A percentile compares a stretch with the other conserved stretches of the same genome.
Evolutionary conservation across 2,888 invertebrate genomes (phyloP).

Genomic region (Sphinx pinastri): DNA sequence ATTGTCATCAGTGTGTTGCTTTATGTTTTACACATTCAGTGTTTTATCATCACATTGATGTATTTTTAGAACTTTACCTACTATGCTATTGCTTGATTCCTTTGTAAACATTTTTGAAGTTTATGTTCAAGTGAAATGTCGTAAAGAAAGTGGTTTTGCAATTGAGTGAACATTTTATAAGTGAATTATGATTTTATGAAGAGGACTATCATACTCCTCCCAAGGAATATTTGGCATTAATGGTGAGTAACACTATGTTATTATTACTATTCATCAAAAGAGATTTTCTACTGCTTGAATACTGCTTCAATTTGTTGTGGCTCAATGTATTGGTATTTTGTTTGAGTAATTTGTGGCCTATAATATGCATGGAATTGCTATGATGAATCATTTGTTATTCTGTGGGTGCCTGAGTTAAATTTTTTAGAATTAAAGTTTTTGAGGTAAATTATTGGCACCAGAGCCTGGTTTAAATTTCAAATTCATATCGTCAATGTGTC

Average conservation of each 20-base stretch:
- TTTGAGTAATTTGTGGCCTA: too few relatives aligned
- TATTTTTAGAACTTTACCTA: conserved; percentile 77
- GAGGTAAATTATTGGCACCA: too few relatives aligned
- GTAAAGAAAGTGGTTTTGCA: conserved; percentile 33
- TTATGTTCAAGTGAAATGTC: conserved; percentile 27
- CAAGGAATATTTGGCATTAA: conserved; percentile 62
- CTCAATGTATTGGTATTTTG: too few relatives aligned
- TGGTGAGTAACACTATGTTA: conserved; percentile 61
- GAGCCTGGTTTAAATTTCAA: too few relatives aligned
- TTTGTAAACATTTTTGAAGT: conserved; percentile 68
- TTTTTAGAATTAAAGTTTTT: too few relatives aligned
- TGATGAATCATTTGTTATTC: too few relatives aligned
- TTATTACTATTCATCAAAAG: not conserved
- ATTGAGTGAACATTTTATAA: conserved; percentile 39
- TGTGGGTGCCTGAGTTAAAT: too few relatives aligned
- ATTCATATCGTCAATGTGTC: too few relatives aligned
- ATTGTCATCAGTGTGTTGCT: conserved; percentile 74
- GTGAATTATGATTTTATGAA: conserved; percentile 64
- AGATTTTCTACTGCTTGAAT: too few relatives aligned
- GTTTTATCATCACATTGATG: conserved; percentile 79
- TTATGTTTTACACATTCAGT: conserved; percentile 72
- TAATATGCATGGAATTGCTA: too few relatives aligned
- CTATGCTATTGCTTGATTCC: conserved; percentile 71
- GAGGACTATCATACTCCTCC: conserved; percentile 48
- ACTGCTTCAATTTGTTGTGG: too few relatives aligned